Conservation (phyloP, 2,888 invertebrate species). For the Eilema depressum region DNA sequence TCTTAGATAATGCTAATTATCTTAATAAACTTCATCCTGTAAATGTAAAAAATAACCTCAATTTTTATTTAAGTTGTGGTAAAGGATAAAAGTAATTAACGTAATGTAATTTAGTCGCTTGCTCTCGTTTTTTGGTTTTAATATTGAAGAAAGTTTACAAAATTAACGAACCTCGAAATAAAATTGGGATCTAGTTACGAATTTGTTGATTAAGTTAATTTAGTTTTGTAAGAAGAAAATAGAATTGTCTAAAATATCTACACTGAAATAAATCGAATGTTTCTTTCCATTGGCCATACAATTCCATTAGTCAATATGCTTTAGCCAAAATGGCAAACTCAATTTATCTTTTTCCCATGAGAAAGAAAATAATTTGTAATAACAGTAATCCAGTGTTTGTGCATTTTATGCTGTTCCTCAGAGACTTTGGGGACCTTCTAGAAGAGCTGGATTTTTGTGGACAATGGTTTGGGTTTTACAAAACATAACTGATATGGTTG, state of each 20-base stretch:
- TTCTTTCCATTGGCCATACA: not conserved
- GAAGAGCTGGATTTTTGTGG: too few relatives aligned
- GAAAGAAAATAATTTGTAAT: too few relatives aligned
- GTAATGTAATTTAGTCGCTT: slow-evolving; percentile 12
- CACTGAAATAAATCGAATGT: not conserved
- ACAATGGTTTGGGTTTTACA: too few relatives aligned
- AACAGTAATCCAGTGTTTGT: too few relatives aligned
- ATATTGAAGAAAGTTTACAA: slow-evolving; percentile 17
- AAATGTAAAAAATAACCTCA: not conserved
- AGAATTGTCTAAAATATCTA: not conserved
- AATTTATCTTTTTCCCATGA: too few relatives aligned
- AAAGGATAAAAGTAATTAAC: slow-evolving; percentile 15
- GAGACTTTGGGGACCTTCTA: too few relatives aligned
- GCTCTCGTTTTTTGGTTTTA: slow-evolving; percentile 4
- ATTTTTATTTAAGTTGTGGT: slow-evolving; percentile 11
- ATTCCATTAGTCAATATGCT: not conserved
- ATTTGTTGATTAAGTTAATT: slow-evolving; percentile 18
- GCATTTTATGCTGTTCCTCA: too few relatives aligned
- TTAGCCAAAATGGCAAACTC: not conserved
- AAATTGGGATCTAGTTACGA: slow-evolving; percentile 22
- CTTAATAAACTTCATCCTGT: not conserved
- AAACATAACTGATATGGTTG: too few relatives aligned
- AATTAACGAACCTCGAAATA: slow-evolving; percentile 21
- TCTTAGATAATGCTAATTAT: too few relatives aligned
- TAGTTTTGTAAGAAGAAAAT: slow-evolving; percentile 1